Base-by-base conservation (phyloP, 1,140 invertebrate genomes). In the Pachypsylla venusta region DNA sequence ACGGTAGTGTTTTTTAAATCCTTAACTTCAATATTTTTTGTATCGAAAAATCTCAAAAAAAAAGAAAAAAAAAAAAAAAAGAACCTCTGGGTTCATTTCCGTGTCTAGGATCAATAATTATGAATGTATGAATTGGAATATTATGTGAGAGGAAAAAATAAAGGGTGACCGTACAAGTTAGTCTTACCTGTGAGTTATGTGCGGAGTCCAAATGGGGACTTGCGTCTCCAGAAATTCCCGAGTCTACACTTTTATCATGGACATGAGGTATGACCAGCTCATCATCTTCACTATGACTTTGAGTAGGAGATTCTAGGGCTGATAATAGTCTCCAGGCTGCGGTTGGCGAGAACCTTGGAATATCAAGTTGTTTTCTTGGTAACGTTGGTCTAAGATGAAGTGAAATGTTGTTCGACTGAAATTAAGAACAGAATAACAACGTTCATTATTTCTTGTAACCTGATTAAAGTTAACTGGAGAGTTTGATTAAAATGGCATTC, bases 291-390 rank as follows among this genome's bases (percentile, higher is more conserved):
- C 66, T 64, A 53, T 13, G 60, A 54, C 10, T 35, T 25, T 53
- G 62, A 13, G 57, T 61, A 2, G 65, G 61, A 53, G 65, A 63
- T 28, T 73, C 70, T 53, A 67, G 54, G n/a, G 70, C 70, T 7
- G 79, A 79, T 3, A 91, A 72, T 22, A 83, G 76, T 63, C 82
- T 76, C 87, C 87, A 91, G 0, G 87, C 87, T n/a, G 84, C 78
- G 0, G 82, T 79, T 1, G 87, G 87, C 14, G 85, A 89, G 71
- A 90, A 89, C 60, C 83, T 70, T 0, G 86, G 84, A 20, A 85
- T 80, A 58, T 84, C 80, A 13, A 79, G 73, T 65, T 81, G 80
- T 64, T 87, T 84, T 63, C 85, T 83, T 1, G 87, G 87, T 58
- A 89, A 66, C 0, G 83, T 86, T 1, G 87, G 86, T 1, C 86